Conservation (phyloP, 2,113 vertebrate species). For the Colius striatus region DNA sequence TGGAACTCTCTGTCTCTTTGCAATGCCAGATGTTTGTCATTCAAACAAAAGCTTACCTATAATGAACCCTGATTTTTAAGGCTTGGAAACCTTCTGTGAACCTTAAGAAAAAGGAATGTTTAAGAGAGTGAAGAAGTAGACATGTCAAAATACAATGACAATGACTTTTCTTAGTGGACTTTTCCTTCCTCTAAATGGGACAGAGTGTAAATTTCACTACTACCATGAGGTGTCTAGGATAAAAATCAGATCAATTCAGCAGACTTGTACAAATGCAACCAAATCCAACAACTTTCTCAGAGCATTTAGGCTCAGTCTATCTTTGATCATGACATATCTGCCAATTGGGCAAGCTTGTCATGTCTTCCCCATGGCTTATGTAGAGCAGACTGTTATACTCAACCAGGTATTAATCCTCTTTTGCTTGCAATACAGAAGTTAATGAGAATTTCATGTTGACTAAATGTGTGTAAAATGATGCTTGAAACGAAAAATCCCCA, state of each 20-base stretch:
- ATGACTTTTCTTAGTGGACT: background rate
- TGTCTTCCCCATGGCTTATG: background rate
- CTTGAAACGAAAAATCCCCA: background rate
- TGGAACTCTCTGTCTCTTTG: background rate
- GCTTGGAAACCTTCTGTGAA: background rate
- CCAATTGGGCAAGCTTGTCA: background rate
- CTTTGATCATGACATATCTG: rapidly evolving
- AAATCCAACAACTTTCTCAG: background rate
- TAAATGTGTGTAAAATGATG: background rate
- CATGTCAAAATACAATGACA: background rate
- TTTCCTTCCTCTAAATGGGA: background rate
- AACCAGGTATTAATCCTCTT: background rate
- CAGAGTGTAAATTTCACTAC: background rate
- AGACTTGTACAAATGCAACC: background rate
- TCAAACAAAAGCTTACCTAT: background rate
- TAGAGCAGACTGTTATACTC: background rate
- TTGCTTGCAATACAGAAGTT: background rate
- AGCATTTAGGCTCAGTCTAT: background rate
- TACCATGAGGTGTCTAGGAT: background rate
- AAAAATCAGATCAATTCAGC: background rate
- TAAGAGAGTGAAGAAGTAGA: background rate
- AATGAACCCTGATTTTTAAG: background rate
- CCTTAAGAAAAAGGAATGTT: background rate
- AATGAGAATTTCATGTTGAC: background rate
- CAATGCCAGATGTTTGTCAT: background rate